Percentiles rank a stretch among this genome's conserved stretches.
These are phyloP conservation scores for Craseonycteris thonglongyai DNA, from an alignment of 2,113 vertebrate genomes.

Conservation along the genomic window DNA sequence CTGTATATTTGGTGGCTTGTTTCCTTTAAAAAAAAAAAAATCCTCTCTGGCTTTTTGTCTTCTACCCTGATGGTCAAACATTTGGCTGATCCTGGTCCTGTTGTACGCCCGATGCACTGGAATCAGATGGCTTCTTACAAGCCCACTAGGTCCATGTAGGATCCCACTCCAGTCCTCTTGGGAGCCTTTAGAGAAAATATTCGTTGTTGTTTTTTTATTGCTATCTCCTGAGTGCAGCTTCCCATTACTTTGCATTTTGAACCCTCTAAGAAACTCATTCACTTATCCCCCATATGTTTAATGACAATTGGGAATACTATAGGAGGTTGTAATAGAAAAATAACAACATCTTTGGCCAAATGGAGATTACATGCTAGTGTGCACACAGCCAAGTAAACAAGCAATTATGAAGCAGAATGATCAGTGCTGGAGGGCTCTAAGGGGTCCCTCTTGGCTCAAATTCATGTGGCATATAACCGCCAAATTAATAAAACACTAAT, in stretches of 20 bases:
- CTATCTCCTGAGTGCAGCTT: background rate
- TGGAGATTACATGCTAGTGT: background rate
- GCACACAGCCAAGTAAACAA: background rate
- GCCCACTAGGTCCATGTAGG: fast-evolving
- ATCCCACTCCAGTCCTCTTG: background rate
- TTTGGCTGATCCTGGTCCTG: background rate
- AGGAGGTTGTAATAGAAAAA: background rate
- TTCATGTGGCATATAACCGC: background rate
- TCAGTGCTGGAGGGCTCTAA: background rate
- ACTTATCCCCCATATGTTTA: background rate
- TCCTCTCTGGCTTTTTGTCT: background rate
- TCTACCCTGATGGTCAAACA: background rate
- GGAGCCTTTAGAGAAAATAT: background rate
- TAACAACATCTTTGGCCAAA: background rate
- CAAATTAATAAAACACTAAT: background rate
- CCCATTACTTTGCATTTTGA: background rate
- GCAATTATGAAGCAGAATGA: background rate
- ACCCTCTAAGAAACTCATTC: background rate
- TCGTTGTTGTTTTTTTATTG: background rate
- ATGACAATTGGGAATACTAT: background rate
- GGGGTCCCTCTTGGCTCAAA: background rate
- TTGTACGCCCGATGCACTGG: background rate
- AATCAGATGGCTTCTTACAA: background rate
- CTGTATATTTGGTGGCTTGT: background rate
- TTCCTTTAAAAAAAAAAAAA: background rate